Evolutionary conservation across 2,797 vertebrate species (phyloP), one percentile per base, ranked within the genome.

Genomic region (Lepilemur ruficaudatus): DNA sequence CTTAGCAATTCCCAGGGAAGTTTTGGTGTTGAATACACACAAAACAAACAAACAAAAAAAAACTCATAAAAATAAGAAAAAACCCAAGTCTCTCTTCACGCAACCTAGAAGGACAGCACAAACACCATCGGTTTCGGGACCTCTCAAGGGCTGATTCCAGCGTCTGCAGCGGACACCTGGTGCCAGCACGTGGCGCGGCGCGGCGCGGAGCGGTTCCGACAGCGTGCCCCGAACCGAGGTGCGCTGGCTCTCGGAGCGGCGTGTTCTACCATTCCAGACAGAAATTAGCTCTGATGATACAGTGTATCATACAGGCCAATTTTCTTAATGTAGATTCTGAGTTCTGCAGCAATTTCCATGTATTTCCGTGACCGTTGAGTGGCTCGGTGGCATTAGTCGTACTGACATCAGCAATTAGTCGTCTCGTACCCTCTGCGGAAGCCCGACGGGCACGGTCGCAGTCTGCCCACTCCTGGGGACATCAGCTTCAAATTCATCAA

Each of bases 321-420:
- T 85, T 76, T 30, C 30, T 22, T 30, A 38, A 99, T 99, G 93
- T 99, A 99, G 80, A 98, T 99, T 98, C 99, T 99, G 98, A 99
- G 99, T 99, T 99, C 99, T 96, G 99, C 99, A 50, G 99, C 99
- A 73, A 99, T 99, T 98, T 99, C 99, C 94, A 99, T 99, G 0
- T 99, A 99, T 98, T 99, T 99, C 97, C 99, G 97, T 99, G 99
- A 98, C 99, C 99, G 98, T 99, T 99, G 97, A 98, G 99, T 86
- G 99, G 99, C 96, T 99, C 99, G 0, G 98, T 99, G 96, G 99
- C 99, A 98, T 99, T 99, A 99, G 99, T 99, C 98, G 99, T 99
- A 98, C 99, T 99, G 91, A 99, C 98, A 99, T 13, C 32, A 48
- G 20, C 65, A 79, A 18, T n/a, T 43, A n/a, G 25, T 23, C 8